Evolutionary conservation across 2,113 vertebrate species (phyloP).

Genomic region (Sceloporus tristichus): DNA sequence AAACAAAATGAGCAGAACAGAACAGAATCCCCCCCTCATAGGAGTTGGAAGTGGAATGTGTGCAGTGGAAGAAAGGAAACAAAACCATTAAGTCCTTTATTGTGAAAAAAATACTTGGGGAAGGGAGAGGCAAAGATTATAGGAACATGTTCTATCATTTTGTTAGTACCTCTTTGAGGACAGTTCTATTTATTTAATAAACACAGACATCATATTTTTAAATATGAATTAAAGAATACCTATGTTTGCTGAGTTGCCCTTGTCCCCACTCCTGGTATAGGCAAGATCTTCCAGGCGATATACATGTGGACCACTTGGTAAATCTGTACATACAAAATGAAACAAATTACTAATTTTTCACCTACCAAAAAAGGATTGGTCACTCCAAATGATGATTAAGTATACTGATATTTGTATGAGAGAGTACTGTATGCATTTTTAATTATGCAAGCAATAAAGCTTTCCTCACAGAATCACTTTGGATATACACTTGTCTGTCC

Average conservation of each 20-base stretch:
- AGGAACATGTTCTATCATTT: neutral
- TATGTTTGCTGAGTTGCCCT: slow-evolving; percentile 87
- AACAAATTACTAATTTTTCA: slow-evolving; percentile 18
- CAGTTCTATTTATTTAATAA: slow-evolving; percentile 1
- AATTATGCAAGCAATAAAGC: neutral
- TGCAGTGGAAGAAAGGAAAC: neutral
- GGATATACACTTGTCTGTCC: neutral
- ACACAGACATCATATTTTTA: slow-evolving; percentile 7
- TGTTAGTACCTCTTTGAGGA: neutral
- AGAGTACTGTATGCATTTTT: neutral
- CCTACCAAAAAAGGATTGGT: neutral
- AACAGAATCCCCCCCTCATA: neutral
- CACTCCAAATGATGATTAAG: neutral
- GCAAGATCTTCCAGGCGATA: slow-evolving; percentile 88
- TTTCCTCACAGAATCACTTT: slow-evolving; percentile 31
- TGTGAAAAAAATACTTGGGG: neutral
- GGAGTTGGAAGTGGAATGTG: neutral
- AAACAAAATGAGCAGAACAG: neutral
- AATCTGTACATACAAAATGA: slow-evolving; percentile 72
- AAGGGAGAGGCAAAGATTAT: neutral
- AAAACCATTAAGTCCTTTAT: neutral
- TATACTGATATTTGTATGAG: neutral
- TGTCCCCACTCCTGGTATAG: slow-evolving; percentile 87
- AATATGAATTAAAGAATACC: slow-evolving; percentile 72
- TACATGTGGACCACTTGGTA: slow-evolving; percentile 82